A percentile compares a stretch with the other conserved stretches of the same genome.
These are phyloP conservation scores for Spisula subtruncata DNA, from an alignment of 2,888 invertebrate genomes.

Conservation along the genomic window DNA sequence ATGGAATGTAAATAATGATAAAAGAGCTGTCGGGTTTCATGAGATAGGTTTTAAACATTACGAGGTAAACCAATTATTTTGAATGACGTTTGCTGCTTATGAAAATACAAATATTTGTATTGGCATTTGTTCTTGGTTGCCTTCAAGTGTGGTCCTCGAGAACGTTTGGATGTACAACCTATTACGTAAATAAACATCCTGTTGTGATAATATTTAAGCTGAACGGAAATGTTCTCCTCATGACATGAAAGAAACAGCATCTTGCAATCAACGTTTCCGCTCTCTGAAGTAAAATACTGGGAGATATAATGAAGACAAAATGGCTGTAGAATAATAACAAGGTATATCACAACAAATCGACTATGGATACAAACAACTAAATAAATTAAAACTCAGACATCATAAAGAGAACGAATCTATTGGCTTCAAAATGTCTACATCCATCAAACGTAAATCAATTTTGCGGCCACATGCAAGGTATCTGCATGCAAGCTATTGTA, in stretches of 20 bases:
- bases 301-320: no score
- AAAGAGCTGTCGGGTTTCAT: not conserved
- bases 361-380: no score
- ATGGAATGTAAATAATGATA: no score
- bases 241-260: not conserved
- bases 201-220: not conserved
- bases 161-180: not conserved
- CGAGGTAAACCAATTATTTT: not conserved
- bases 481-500: no score
- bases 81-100: conserved; percentile 5
- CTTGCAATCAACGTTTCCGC: not conserved
- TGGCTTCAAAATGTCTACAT: no score
- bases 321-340: no score
- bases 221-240: not conserved
- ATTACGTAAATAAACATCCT: not conserved
- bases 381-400: no score
- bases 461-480: no score
- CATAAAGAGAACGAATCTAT: no score
- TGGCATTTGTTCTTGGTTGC: not conserved
- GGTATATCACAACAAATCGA: no score
- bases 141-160: not conserved
- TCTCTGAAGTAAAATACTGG: no score
- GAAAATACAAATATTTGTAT: not conserved
- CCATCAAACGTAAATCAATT: no score
- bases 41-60: not conserved